phyloP scores from a whole-genome alignment of 2,888 invertebrate genomes.

The Drosophila demipolita region DNA sequence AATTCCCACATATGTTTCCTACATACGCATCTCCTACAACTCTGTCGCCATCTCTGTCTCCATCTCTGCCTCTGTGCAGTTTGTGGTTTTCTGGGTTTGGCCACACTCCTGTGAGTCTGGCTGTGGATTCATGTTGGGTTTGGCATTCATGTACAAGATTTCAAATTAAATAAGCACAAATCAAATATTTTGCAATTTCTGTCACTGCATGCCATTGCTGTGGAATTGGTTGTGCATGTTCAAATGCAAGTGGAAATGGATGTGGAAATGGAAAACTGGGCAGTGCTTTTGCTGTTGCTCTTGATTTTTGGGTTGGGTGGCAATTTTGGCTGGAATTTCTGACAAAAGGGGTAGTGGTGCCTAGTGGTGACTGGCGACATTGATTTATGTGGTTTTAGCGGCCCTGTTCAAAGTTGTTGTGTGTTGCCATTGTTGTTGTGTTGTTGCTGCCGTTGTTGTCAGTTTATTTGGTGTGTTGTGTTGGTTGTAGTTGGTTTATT shows the following conservation, averaged over 20 bases:
- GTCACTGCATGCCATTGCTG: constrained; percentile 66
- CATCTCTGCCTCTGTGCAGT: constrained; percentile 8
- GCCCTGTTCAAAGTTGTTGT: constrained; percentile 30
- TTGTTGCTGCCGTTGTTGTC: constrained; percentile 19
- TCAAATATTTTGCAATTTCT: constrained; percentile 80
- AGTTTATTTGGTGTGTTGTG: constrained; percentile 52
- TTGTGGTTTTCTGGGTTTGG: constrained; percentile 40
- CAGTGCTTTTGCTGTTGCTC: background rate
- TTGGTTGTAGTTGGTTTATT: constrained; percentile 59
- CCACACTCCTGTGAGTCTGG: constrained; percentile 18
- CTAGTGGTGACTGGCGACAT: constrained; percentile 53
- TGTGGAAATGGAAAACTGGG: constrained; percentile 11
- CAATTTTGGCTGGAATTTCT: constrained; percentile 22
- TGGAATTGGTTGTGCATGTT: constrained; percentile 20
- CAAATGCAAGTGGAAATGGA: background rate
- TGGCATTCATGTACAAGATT: constrained; percentile 54
- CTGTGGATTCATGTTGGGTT: constrained; percentile 15
- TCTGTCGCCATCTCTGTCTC: background rate
- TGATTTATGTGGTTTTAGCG: constrained; percentile 76
- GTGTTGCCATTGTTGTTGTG: constrained; percentile 9
- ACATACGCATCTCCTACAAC: background rate
- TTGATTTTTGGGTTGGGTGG: constrained; percentile 17
- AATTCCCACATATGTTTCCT: background rate
- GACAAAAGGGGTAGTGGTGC: too few relatives aligned
- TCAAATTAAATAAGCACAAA: constrained; percentile 81